Percentiles rank a stretch among this genome's conserved stretches.
phyloP scores from a whole-genome alignment of 2,888 invertebrate genomes.

The Archips xylosteana region DNA sequence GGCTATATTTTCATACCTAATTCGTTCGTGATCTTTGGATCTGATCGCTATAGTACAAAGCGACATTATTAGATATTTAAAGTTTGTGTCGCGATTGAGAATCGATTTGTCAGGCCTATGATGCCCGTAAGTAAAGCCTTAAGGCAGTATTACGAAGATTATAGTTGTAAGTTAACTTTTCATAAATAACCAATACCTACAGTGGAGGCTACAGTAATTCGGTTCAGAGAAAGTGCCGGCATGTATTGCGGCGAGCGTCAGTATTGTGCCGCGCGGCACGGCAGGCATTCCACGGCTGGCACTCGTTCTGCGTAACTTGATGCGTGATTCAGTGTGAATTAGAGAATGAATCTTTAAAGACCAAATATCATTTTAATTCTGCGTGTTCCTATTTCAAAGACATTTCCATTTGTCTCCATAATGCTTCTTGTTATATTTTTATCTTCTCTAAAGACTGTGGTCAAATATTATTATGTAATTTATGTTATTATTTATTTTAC shows the following conservation, averaged over 20 bases:
- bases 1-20: constrained; percentile 29
- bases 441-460: constrained; percentile 79
- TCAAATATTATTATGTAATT: constrained; percentile 73
- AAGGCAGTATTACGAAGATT: constrained; percentile 72
- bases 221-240: constrained; percentile 62
- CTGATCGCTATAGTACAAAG: constrained; percentile 56
- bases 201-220: constrained; percentile 73
- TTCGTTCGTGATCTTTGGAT: constrained; percentile 46
- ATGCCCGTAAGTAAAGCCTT: constrained; percentile 67
- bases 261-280: constrained; percentile 55
- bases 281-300: constrained; percentile 69
- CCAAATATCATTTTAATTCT: constrained; percentile 71
- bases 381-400: constrained; percentile 80
- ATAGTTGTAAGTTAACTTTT: constrained; percentile 67
- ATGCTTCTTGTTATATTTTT: constrained; percentile 67
- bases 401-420: constrained; percentile 69
- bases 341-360: constrained; percentile 60
- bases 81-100: constrained; percentile 55
- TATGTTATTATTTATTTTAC: constrained; percentile 82
- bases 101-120: constrained; percentile 57
- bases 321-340: constrained; percentile 52
- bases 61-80: constrained; percentile 74
- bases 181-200: constrained; percentile 56
- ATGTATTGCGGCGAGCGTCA: constrained; percentile 41
- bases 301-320: constrained; percentile 56